Evolutionary conservation across 2,797 vertebrate species (phyloP), one percentile per base, ranked within the genome.

Genomic region (Pampus argenteus): DNA sequence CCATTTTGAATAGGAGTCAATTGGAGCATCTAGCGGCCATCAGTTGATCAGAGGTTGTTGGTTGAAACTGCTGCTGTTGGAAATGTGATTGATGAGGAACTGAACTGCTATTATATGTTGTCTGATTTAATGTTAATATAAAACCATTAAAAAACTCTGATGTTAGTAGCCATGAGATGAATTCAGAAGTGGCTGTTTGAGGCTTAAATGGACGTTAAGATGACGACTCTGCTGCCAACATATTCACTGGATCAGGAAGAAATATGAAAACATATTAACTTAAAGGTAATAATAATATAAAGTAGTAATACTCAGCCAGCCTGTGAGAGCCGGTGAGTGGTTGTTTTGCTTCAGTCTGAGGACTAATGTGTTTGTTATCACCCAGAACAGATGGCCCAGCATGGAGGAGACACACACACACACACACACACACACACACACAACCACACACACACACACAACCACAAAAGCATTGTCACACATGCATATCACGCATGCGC

Each of bases 341-440:
- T 63, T 78, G 76, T 79, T 81, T 69, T 44, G 77, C 66, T 75
- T 81, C 76, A 74, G 74, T 77, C 44, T 70, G 71, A 51, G 56
- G 64, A 48, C 58, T 75, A 58, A 86, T 78, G 68, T 81, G 86
- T 88, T 83, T 85, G 81, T 89, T 89, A 89, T 89, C 82, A 83
- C 69, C 52, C 71, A 2, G 17, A 84, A 71, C 88, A 89, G 90
- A 84, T 74, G 84, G 85, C 68, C 40, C 71, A 81, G 80, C 54
- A 15, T 65, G 63, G 44, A 78, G 68, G 42, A 71, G 57, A 65
- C 31, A 81, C 25, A 36, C 73, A 60, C 62, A 22, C 28, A 23
- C 55, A 40, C 61, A 55, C 45, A 66, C 44, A 57, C 40, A 20
- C 45, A 56, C 15, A 40, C 25, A 65, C 10, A 52, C 58, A 26